Evolutionary conservation across 2,797 vertebrate genomes (phyloP).

Genomic region (Artibeus lituratus): DNA sequence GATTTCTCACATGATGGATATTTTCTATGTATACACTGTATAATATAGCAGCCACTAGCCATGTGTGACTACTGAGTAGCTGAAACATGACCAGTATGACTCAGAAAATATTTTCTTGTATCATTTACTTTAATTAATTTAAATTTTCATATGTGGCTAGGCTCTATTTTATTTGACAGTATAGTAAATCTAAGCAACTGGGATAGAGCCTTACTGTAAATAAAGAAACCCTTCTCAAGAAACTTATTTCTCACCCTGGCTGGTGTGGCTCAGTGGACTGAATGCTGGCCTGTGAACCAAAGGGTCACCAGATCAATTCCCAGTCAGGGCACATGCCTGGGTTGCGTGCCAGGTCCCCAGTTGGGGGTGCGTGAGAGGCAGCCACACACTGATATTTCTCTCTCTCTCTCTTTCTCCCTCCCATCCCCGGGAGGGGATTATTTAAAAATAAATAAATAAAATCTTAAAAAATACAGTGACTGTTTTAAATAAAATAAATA

Average conservation of each 20-base stretch:
- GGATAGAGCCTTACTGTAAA: background rate
- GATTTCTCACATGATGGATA: background rate
- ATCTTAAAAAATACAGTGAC: no score
- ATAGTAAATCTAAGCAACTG: background rate
- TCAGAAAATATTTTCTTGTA: background rate
- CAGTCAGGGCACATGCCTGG: no score
- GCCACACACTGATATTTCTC: no score
- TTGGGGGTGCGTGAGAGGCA: no score
- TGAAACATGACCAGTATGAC: background rate
- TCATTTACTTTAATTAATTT: background rate
- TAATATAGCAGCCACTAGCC: background rate
- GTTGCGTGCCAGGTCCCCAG: no score
- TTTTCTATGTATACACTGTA: background rate
- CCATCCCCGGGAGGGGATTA: no score
- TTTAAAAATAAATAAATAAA: no score
- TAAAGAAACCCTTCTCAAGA: background rate
- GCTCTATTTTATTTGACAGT: background rate
- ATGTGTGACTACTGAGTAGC: background rate
- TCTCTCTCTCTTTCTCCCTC: no score
- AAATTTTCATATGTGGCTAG: background rate
- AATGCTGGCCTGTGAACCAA: no score
- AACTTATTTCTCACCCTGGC: background rate
- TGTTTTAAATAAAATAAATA: no score
- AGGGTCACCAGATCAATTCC: no score
- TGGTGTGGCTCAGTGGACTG: no score